phyloP scores from a whole-genome alignment of 2,888 invertebrate genomes.

The Auanema freiburgensis region DNA sequence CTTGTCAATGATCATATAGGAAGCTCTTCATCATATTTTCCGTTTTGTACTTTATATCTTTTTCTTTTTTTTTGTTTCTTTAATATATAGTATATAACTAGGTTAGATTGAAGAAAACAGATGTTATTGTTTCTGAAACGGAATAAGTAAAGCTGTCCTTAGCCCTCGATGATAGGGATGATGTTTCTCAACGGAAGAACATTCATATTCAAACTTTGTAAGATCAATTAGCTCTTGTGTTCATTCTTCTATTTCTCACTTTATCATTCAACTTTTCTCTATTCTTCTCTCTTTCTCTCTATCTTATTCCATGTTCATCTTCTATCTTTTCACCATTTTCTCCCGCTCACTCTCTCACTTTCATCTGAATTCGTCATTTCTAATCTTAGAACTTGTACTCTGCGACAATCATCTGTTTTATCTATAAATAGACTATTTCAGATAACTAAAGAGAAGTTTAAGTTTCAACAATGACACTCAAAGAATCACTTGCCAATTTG shows the following conservation, averaged over 20 bases:
- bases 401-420: neutral
- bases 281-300: conserved; percentile 8
- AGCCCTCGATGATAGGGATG: too few relatives aligned
- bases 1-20: conserved; percentile 3
- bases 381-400: conserved; percentile 13
- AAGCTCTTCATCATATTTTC: too few relatives aligned
- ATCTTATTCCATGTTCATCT: conserved; percentile 1
- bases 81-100: too few relatives aligned
- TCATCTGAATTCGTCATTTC: conserved; percentile 22
- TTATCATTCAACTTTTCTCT: neutral
- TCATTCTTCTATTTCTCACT: conserved; percentile 24
- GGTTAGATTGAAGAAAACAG: too few relatives aligned
- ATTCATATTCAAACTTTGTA: neutral
- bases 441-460: neutral
- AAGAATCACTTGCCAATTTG: conserved; percentile 48
- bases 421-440: neutral
- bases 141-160: too few relatives aligned
- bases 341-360: conserved; percentile 17
- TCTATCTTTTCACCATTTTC: conserved; percentile 5
- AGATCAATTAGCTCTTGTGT: conserved; percentile 13
- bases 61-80: too few relatives aligned
- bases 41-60: too few relatives aligned
- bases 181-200: neutral
- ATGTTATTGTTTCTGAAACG: too few relatives aligned
- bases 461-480: conserved; percentile 26